Evolutionary conservation across 1,140 invertebrate species (phyloP).

Genomic region (Telenomus remus): DNA sequence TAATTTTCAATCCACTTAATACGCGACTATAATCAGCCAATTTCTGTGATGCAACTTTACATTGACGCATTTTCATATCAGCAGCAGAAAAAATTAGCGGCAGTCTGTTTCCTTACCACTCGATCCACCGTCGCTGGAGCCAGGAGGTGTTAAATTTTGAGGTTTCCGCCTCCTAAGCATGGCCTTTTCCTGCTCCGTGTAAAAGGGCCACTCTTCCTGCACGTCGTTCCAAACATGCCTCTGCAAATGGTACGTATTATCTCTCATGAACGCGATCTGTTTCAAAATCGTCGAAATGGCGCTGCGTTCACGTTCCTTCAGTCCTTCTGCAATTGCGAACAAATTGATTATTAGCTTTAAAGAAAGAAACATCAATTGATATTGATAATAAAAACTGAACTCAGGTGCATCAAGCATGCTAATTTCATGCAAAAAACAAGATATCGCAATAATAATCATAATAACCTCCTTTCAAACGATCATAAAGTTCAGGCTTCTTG

Average conservation of each 20-base stretch:
- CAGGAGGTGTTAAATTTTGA: constrained; percentile 89
- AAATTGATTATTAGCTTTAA: constrained; percentile 36
- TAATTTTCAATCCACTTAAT: not conserved
- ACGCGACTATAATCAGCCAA: not conserved
- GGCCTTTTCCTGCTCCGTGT: constrained; percentile 90
- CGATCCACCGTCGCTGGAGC: constrained; percentile 86
- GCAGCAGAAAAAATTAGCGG: too few species aligned
- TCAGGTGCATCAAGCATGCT: constrained; percentile 1
- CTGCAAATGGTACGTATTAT: constrained; percentile 91
- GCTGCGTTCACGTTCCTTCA: constrained; percentile 87
- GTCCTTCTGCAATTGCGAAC: constrained; percentile 82
- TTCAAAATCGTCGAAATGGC: constrained; percentile 84
- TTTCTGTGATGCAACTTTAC: not conserved
- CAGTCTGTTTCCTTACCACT: too few species aligned
- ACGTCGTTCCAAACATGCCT: constrained; percentile 94
- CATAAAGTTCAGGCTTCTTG: constrained; percentile 92
- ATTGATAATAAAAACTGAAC: constrained; percentile 15
- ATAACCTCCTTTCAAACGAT: constrained; percentile 86
- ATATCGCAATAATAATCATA: constrained; percentile 15
- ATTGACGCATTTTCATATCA: too few species aligned
- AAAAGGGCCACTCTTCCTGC: constrained; percentile 95
- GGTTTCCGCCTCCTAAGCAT: constrained; percentile 91
- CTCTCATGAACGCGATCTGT: constrained; percentile 86
- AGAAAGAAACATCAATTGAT: too few species aligned
- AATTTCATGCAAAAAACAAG: constrained; percentile 12